Evolutionary conservation across 2,888 invertebrate genomes (phyloP).

Genomic region (Eupelmus urozonus): DNA sequence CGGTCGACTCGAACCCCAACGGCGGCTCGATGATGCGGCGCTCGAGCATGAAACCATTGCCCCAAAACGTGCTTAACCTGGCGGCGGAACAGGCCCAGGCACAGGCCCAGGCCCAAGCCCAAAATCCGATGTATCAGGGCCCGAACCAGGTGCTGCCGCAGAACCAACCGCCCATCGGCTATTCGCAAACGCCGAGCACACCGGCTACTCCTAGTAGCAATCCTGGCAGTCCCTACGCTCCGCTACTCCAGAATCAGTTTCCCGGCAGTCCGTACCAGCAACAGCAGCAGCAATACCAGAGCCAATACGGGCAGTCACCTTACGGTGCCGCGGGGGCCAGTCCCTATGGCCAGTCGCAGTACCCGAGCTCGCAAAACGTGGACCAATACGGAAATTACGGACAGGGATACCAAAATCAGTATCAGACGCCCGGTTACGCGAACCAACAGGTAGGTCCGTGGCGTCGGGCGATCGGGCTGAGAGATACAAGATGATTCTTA

Average conservation of each 20-base stretch:
- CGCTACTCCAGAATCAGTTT: slow-evolving; percentile 60
- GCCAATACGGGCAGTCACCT: slow-evolving; percentile 61
- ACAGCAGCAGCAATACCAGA: slow-evolving; percentile 61
- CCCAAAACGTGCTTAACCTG: slow-evolving; percentile 62
- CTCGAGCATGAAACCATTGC: slow-evolving; percentile 70
- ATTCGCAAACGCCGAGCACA: slow-evolving; percentile 73
- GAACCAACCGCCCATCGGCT: slow-evolving; percentile 76
- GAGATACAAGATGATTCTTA: background rate
- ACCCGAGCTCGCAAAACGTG: slow-evolving; percentile 70
- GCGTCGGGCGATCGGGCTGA: no score
- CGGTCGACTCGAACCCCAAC: slow-evolving; percentile 49
- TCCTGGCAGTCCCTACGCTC: slow-evolving; percentile 73
- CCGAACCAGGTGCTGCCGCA: slow-evolving; percentile 75
- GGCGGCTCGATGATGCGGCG: slow-evolving; percentile 68
- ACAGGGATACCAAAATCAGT: slow-evolving; percentile 67
- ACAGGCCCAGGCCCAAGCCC: slow-evolving; percentile 44
- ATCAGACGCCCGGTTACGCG: slow-evolving; percentile 66
- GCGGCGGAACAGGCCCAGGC: slow-evolving; percentile 60
- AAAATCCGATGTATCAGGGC: slow-evolving; percentile 68
- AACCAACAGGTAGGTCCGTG: slow-evolving; percentile 63
- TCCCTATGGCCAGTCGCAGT: slow-evolving; percentile 69
- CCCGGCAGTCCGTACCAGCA: slow-evolving; percentile 65
- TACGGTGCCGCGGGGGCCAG: slow-evolving; percentile 62
- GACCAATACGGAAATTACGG: slow-evolving; percentile 61
- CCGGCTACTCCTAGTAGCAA: slow-evolving; percentile 60